A percentile compares a stretch with the other conserved stretches of the same genome.
phyloP scores from a whole-genome alignment of 2,797 vertebrate species.

The Phaenicophaeus curvirostris region DNA sequence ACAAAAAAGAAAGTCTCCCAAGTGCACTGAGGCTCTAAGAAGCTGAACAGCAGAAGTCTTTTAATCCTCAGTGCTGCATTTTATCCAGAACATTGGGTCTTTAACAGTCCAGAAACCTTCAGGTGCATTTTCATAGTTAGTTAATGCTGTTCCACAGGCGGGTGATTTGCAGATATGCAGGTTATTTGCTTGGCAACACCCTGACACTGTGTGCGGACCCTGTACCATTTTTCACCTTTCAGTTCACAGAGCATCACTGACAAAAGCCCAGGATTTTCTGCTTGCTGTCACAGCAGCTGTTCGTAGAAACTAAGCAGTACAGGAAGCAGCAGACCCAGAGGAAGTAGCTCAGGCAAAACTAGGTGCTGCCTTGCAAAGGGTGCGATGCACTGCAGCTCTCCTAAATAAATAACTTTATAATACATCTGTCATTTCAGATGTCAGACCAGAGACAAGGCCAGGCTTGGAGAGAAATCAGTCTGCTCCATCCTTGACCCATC shows the following conservation, averaged over 20 bases:
- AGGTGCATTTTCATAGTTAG: neutral
- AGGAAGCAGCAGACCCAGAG: neutral
- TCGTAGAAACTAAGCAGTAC: neutral
- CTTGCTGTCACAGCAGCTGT: neutral
- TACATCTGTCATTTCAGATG: constrained; percentile 69
- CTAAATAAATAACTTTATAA: constrained; percentile 67
- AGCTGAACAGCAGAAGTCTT: neutral
- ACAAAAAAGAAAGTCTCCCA: neutral
- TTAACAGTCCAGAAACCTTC: constrained; percentile 42
- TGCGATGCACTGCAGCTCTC: neutral
- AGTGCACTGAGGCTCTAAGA: neutral
- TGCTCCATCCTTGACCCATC: constrained; percentile 69
- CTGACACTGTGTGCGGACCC: neutral
- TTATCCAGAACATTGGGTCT: constrained; percentile 41
- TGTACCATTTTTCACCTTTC: neutral
- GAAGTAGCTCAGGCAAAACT: neutral
- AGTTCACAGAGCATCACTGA: neutral
- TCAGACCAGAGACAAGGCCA: constrained; percentile 67
- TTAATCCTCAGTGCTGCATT: constrained; percentile 9
- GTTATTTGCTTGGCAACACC: neutral
- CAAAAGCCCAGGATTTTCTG: neutral
- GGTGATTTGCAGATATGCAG: neutral
- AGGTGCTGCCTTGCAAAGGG: constrained; percentile 15
- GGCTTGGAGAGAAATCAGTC: constrained; percentile 68
- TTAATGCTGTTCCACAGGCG: neutral